Percentiles rank a stretch among this genome's conserved stretches.
Conservation (phyloP, 2,888 invertebrate species). For the Petrolisthes manimaculis region DNA sequence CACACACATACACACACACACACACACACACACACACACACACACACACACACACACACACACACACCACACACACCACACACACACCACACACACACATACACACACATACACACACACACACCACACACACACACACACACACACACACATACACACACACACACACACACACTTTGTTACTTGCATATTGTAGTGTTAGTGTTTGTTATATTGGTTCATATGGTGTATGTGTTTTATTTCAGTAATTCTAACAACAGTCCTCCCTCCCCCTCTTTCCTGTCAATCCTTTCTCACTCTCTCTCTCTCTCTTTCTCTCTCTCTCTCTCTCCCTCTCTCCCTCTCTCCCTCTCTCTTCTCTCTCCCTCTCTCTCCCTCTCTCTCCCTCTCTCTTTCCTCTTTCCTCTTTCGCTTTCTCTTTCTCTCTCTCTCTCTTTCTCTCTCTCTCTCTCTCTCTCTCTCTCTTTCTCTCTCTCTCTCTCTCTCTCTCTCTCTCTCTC, state of each 20-base stretch:
- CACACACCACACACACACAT: no score
- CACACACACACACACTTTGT: no score
- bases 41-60: conserved; percentile 30
- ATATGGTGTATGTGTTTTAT: no score
- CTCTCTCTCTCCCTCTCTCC: background rate
- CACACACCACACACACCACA: no score
- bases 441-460: conserved; percentile 23
- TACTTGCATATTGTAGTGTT: no score
- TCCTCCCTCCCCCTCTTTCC: background rate
- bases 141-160: conserved; percentile 28
- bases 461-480: background rate
- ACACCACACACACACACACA: no score
- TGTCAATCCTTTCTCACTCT: background rate
- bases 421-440: background rate
- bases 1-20: conserved; percentile 41
- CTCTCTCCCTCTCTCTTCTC: background rate
- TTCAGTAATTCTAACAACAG: no score
- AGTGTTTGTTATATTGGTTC: no score
- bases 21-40: conserved; percentile 39
- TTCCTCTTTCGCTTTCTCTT: background rate
- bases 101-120: no score
- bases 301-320: background rate
- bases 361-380: background rate
- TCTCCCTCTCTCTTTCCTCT: background rate
- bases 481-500: background rate